A percentile compares a stretch with the other conserved stretches of the same genome.
Conservation (phyloP, 2,888 invertebrate genomes). For the Sthenelais limicola region DNA sequence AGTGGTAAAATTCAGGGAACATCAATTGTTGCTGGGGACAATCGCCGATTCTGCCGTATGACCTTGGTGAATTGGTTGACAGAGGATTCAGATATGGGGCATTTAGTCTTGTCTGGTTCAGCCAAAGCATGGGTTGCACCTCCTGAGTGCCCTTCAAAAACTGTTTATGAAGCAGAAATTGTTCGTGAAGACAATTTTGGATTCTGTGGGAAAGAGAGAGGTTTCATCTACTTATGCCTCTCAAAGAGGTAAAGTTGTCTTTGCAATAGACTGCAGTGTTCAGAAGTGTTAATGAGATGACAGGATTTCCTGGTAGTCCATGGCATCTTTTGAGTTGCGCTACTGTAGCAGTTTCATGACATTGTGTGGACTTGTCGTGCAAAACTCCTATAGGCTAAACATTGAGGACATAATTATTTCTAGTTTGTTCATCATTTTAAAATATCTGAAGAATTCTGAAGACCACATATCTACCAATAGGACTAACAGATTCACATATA, state of each 20-base stretch:
- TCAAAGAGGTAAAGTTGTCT: constrained; percentile 20
- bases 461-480: too few relatives aligned
- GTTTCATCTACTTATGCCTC: constrained; percentile 28
- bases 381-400: too few relatives aligned
- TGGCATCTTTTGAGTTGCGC: neutral
- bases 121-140: constrained; percentile 18
- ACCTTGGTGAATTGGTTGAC: neutral
- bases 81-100: constrained; percentile 36
- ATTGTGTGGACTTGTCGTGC: too few relatives aligned
- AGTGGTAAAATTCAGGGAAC: constrained; percentile 10
- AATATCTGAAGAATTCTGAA: too few relatives aligned
- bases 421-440: too few relatives aligned
- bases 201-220: constrained; percentile 16
- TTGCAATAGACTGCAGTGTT: neutral
- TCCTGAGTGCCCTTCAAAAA: neutral
- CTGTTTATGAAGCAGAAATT: constrained; percentile 34
- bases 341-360: neutral
- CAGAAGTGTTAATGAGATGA: too few relatives aligned
- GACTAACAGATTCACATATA: too few relatives aligned
- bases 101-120: constrained; percentile 11
- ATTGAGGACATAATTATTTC: too few relatives aligned
- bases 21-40: constrained; percentile 3
- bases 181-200: constrained; percentile 27
- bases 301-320: neutral
- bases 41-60: constrained; percentile 28